Evolutionary conservation across 2,113 vertebrate species (phyloP).

Genomic region (Mola mola): DNA sequence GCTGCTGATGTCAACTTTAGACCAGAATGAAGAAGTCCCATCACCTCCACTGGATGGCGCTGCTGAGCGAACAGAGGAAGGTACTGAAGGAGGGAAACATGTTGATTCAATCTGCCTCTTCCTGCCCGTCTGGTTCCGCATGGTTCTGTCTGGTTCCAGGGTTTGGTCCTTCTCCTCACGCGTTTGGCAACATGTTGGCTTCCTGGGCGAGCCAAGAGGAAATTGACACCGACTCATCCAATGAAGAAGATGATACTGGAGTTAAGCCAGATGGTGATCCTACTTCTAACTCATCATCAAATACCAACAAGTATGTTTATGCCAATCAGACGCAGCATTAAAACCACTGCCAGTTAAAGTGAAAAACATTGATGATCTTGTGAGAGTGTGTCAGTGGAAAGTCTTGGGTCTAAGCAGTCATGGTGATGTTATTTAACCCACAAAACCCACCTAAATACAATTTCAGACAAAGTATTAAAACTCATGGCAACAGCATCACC

Average conservation of each 20-base stretch:
- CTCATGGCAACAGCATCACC: too few species aligned
- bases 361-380: too few species aligned
- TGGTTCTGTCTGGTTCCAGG: constrained; percentile 11
- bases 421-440: too few species aligned
- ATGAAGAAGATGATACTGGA: constrained; percentile 60
- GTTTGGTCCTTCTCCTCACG: not conserved
- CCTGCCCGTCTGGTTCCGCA: not conserved
- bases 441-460: too few species aligned
- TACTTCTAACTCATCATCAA: not conserved
- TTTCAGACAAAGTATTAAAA: too few species aligned
- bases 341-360: too few species aligned
- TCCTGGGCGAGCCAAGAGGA: constrained; percentile 62
- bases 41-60: constrained; percentile 23
- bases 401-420: too few species aligned
- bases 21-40: constrained; percentile 4
- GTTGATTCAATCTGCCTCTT: not conserved
- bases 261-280: not conserved
- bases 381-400: too few species aligned
- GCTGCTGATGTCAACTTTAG: constrained; percentile 43
- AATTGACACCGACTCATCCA: constrained; percentile 63
- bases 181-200: constrained; percentile 22
- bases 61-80: constrained; percentile 8
- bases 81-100: not conserved
- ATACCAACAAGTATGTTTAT: constrained; percentile 20
- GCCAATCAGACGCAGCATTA: too few species aligned